Percentiles rank a stretch among this genome's conserved stretches.
phyloP scores from a whole-genome alignment of 1,140 invertebrate species.

The Platyscapa corneri region DNA sequence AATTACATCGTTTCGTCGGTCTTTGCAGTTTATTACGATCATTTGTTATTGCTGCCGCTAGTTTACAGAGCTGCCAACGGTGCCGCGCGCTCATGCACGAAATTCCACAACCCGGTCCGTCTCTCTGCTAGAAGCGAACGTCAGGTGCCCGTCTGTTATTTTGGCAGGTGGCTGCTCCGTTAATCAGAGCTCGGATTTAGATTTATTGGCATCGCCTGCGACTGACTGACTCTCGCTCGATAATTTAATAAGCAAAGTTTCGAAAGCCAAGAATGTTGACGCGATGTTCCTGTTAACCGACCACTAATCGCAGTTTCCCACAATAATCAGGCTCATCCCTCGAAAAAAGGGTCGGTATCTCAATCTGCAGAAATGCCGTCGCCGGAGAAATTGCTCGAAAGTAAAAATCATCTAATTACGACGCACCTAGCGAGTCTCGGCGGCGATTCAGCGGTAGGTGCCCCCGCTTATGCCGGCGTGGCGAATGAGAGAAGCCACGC shows the following conservation, averaged over 20 bases:
- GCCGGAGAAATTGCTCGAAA: no score
- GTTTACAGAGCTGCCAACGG: neutral
- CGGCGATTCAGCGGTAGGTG: no score
- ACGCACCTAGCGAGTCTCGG: neutral
- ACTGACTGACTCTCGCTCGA: neutral
- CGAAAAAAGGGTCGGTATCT: no score
- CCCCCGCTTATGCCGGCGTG: neutral
- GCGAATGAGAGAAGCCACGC: neutral
- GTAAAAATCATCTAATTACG: neutral
- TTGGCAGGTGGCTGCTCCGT: neutral
- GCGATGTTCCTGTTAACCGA: neutral
- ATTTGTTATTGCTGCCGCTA: neutral
- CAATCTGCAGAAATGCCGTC: no score
- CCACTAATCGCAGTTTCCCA: neutral
- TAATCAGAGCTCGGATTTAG: neutral
- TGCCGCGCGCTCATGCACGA: neutral
- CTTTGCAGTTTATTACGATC: neutral
- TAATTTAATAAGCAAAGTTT: neutral
- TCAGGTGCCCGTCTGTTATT: neutral
- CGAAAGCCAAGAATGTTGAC: neutral
- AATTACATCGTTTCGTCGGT: slow-evolving; percentile 2
- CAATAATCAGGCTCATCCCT: neutral
- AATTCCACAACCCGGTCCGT: neutral
- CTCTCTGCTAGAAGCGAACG: neutral
- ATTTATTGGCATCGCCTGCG: neutral